phyloP scores from a whole-genome alignment of 2,113 vertebrate species.

The Grus americana region DNA sequence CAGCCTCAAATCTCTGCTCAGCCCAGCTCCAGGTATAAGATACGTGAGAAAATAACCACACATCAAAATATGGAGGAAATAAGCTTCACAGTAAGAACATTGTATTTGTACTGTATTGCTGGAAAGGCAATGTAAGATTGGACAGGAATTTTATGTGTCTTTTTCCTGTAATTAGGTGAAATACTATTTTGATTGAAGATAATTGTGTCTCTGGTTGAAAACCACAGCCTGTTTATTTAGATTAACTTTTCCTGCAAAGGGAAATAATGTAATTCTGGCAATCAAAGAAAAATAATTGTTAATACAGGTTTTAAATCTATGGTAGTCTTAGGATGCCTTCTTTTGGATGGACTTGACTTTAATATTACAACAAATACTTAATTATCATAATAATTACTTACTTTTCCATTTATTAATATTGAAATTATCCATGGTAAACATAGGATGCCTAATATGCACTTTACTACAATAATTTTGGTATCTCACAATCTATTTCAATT shows the following conservation, averaged over 20 bases:
- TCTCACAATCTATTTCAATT: background rate
- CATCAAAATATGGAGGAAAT: background rate
- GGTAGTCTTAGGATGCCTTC: background rate
- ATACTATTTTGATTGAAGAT: background rate
- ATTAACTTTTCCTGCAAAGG: background rate
- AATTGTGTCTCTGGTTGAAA: background rate
- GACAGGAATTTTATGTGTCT: background rate
- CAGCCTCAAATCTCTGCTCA: background rate
- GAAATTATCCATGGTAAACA: background rate
- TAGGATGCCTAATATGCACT: background rate
- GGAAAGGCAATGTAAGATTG: fast-evolving
- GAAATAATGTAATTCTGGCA: background rate
- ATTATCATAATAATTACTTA: background rate
- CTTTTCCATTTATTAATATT: background rate
- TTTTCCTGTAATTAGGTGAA: background rate
- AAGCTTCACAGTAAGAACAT: background rate
- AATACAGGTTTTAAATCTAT: background rate
- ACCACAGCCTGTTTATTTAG: background rate
- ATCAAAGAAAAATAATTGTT: background rate
- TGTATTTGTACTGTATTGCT: background rate
- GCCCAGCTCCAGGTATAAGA: background rate
- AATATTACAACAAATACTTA: background rate
- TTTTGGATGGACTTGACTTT: background rate
- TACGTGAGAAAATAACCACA: background rate
- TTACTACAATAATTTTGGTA: background rate